Conservation (phyloP, 2,113 vertebrate genomes). For the Percina caprodes region DNA sequence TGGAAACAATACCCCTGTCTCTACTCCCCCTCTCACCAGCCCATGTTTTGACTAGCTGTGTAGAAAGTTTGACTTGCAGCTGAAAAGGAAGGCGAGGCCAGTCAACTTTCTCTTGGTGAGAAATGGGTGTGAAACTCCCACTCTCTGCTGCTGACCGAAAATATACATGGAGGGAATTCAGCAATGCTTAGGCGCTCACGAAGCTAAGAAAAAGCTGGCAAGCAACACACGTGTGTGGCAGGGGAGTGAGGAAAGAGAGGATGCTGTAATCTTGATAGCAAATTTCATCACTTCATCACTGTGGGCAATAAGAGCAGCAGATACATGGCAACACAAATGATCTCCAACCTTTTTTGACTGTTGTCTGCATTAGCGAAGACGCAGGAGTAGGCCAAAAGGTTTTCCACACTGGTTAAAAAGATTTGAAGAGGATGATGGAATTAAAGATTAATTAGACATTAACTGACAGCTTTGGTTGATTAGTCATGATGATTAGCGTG, state of each 20-base stretch:
- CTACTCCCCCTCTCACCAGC: neutral
- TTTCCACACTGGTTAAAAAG: slow-evolving; percentile 87
- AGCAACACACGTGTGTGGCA: slow-evolving; percentile 10
- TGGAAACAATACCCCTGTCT: neutral
- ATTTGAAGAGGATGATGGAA: slow-evolving; percentile 67
- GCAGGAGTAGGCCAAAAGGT: slow-evolving; percentile 84
- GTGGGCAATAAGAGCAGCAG: slow-evolving; percentile 25
- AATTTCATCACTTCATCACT: slow-evolving; percentile 41
- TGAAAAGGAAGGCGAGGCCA: slow-evolving; percentile 28
- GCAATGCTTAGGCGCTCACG: neutral
- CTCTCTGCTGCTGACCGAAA: neutral
- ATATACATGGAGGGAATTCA: slow-evolving; percentile 8
- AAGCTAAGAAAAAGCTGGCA: slow-evolving; percentile 17
- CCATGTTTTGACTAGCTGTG: neutral
- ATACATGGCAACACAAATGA: slow-evolving; percentile 60
- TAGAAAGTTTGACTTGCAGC: slow-evolving; percentile 34
- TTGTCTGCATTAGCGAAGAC: slow-evolving; percentile 70
- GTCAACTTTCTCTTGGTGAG: neutral
- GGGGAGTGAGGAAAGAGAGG: neutral
- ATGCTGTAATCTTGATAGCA: slow-evolving; percentile 37
- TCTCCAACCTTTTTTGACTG: slow-evolving; percentile 86
- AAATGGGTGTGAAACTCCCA: neutral
- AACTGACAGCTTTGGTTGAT: neutral
- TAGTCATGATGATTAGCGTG: slow-evolving; percentile 36
- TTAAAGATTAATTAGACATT: slow-evolving; percentile 55